Evolutionary conservation across 2,797 vertebrate genomes (phyloP).

Genomic region (Pangasius sanitwongsei): DNA sequence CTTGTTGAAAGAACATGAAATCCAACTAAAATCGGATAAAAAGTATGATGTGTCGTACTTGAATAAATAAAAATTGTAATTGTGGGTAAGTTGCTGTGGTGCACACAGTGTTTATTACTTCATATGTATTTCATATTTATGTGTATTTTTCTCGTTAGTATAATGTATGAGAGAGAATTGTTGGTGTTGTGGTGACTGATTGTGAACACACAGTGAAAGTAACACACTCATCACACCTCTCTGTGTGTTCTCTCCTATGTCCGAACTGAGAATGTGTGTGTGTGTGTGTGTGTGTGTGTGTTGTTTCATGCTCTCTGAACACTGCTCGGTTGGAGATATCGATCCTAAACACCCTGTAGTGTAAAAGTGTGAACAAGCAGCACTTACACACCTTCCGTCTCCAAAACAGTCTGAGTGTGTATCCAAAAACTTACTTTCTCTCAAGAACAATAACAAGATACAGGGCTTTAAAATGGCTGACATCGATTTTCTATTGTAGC

Average conservation of each 20-base stretch:
- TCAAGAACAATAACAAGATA: background rate
- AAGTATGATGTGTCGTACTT: background rate
- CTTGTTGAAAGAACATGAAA: background rate
- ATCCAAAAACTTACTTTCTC: background rate
- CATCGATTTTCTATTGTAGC: background rate
- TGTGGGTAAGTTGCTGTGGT: too few species aligned
- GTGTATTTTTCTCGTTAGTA: background rate
- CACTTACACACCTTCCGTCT: slow-evolving; percentile 6
- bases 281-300: slow-evolving; percentile 4
- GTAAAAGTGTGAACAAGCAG: slow-evolving; percentile 29
- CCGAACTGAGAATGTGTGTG: background rate
- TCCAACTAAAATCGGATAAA: background rate
- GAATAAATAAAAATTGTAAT: too few species aligned
- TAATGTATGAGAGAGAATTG: background rate
- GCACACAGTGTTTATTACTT: background rate
- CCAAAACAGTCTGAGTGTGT: background rate
- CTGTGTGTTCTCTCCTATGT: background rate
- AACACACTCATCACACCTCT: background rate
- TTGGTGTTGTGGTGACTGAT: background rate
- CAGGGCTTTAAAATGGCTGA: background rate
- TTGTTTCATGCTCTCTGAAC: slow-evolving; percentile 1
- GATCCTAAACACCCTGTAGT: slow-evolving; percentile 35
- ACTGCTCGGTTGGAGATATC: slow-evolving; percentile 27
- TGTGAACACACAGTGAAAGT: background rate
- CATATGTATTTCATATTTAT: background rate